Evolutionary conservation across 1,140 invertebrate genomes (phyloP), one percentile per base, ranked within the genome.

Genomic region (Bombus ignitus): DNA sequence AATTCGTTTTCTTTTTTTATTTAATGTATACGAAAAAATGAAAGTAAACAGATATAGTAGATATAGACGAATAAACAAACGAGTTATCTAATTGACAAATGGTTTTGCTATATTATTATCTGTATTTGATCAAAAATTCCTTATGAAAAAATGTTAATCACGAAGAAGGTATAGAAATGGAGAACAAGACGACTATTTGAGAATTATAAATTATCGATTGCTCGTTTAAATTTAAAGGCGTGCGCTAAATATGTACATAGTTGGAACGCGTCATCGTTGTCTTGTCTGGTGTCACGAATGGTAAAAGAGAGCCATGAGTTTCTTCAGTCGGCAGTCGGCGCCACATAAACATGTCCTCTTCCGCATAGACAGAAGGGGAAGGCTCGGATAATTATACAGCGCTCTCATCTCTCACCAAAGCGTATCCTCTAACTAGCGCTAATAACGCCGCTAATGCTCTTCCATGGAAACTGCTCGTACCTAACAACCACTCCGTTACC

Each of bases 371-470:
- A 78, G 44, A 78, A 39, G 44, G 86, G 65, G 73, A 89, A 66
- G 86, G 44, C 82, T 66, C 78, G 83, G 87, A 92, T 94, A 94
- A 94, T 94, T 94, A 93, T 91, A 92, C 88, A 90, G 88, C 89
- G 81, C 91, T 89, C 92, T 93, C 90, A 90, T 92, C 90, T 92
- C 82, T 91, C 89, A 90, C 78, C 89, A 91, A 88, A 82, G 81
- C 87, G 87, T 87, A 90, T 91, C 90, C 91, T 92, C 92, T 92
- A 94, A 94, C 92, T 92, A 93, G 91, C 89, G 91, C 93, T 93
- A 94, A 94, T 94, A 94, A 93, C 91, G 87, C 88, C 89, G 91
- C 93, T 94, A 94, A 94, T 94, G 93, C 86, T 91, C 91, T 91
- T 92, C 89, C 90, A 88, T 92, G 91, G 90, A 93, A 94, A 93